These are phyloP conservation scores for Steromphala cineraria DNA, from an alignment of 2,888 invertebrate species.

Conservation along the genomic window DNA sequence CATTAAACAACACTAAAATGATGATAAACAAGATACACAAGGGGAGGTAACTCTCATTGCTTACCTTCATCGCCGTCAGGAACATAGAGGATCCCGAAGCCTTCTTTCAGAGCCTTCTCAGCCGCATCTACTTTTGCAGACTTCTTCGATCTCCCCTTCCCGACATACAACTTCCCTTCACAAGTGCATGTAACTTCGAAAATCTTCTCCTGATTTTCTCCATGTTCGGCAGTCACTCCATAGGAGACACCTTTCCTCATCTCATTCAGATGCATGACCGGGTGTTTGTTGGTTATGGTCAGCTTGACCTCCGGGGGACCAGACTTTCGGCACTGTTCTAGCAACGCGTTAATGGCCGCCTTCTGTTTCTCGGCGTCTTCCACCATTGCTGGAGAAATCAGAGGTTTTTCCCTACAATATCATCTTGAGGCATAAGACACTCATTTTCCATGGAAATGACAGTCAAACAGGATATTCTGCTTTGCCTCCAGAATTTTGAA, in stretches of 20 bases:
- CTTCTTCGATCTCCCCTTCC: slow-evolving; percentile 50
- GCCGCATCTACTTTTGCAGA: slow-evolving; percentile 52
- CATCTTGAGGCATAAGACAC: no score
- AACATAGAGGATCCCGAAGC: slow-evolving; percentile 50
- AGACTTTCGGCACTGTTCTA: background rate
- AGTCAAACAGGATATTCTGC: no score
- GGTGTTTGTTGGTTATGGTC: slow-evolving; percentile 46
- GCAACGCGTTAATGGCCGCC: background rate
- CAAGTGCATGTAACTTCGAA: slow-evolving; percentile 46
- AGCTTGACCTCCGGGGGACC: background rate
- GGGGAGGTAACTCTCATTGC: background rate
- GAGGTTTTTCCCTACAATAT: no score
- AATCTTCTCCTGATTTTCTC: slow-evolving; percentile 38
- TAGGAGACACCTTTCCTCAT: slow-evolving; percentile 46
- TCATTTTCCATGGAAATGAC: no score
- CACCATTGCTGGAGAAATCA: no score
- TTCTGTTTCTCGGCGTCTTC: background rate
- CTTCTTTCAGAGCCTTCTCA: slow-evolving; percentile 44
- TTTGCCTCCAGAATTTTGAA: no score
- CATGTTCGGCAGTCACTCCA: slow-evolving; percentile 41
- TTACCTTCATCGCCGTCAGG: slow-evolving; percentile 36
- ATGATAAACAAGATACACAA: background rate
- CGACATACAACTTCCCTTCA: slow-evolving; percentile 45
- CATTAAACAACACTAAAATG: no score
- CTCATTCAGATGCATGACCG: slow-evolving; percentile 55